Percentiles rank a stretch among this genome's conserved stretches.
Conservation (phyloP, 2,797 vertebrate species). For the Pangasius macronema region DNA sequence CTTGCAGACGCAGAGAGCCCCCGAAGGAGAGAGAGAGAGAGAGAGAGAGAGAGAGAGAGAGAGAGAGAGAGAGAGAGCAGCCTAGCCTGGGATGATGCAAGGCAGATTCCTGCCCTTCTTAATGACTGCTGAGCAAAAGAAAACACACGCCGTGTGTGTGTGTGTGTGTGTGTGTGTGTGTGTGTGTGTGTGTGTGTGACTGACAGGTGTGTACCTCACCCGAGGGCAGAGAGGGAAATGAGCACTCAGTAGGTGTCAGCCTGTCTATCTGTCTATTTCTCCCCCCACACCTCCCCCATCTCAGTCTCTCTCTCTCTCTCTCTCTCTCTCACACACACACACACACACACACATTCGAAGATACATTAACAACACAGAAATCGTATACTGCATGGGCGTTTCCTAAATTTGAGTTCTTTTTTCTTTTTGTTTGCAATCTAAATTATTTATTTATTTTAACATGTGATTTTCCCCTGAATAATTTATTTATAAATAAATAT, state of each 20-base stretch:
- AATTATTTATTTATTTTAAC: background rate
- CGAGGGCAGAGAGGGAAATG: constrained; percentile 61
- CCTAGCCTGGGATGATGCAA: constrained; percentile 72
- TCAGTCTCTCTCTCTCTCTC: background rate
- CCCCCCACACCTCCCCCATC: background rate
- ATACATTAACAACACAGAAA: background rate
- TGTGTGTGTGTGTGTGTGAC: constrained; percentile 48
- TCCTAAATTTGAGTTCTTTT: background rate
- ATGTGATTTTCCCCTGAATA: background rate
- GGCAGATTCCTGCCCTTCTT: constrained; percentile 70
- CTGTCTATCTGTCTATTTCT: constrained; percentile 47
- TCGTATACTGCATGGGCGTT: no score
- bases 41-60: background rate
- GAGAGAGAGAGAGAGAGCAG: constrained; percentile 52
- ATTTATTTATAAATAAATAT: background rate
- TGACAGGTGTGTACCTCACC: constrained; percentile 68
- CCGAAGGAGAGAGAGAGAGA: constrained; percentile 12
- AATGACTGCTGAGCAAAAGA: constrained; percentile 72
- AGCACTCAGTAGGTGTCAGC: constrained; percentile 60
- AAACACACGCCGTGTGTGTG: constrained; percentile 38
- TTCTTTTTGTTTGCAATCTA: background rate
- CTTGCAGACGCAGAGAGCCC: constrained; percentile 53
- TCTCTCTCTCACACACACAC: background rate
- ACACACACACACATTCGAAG: background rate
- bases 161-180: constrained; percentile 39